phyloP scores from a whole-genome alignment of 1,140 invertebrate species.

The Orchestia grillus region DNA sequence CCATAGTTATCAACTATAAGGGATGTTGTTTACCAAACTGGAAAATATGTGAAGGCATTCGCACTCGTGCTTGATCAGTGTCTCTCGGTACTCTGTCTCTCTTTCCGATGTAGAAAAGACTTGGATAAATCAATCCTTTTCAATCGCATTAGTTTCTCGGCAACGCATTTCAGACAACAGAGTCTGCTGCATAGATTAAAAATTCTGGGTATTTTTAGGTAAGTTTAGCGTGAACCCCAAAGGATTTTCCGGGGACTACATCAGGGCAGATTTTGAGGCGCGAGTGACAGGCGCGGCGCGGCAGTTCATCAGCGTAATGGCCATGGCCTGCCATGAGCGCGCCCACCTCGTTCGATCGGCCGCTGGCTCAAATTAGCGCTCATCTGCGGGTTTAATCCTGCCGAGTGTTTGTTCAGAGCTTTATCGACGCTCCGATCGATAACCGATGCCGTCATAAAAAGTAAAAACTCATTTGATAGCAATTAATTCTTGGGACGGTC shows the following conservation, averaged over 20 bases:
- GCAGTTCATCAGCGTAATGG: slow-evolving; percentile 47
- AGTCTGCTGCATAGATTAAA: background rate
- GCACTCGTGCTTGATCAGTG: background rate
- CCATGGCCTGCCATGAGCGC: background rate
- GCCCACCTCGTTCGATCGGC: background rate
- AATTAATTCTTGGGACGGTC: slow-evolving; percentile 1
- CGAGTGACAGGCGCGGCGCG: slow-evolving; percentile 12
- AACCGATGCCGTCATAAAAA: slow-evolving; percentile 44
- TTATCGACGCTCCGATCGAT: slow-evolving; percentile 53
- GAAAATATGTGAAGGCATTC: background rate
- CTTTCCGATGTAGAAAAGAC: background rate
- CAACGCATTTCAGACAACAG: background rate
- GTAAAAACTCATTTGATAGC: slow-evolving; percentile 33
- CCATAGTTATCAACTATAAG: too few species aligned
- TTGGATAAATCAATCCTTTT: background rate
- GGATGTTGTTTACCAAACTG: too few species aligned
- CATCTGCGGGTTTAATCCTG: slow-evolving; percentile 49
- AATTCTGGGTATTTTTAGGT: background rate
- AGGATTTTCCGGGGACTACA: background rate
- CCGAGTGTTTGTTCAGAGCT: slow-evolving; percentile 51
- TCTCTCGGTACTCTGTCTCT: background rate
- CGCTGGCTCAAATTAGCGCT: slow-evolving; percentile 30
- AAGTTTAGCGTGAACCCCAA: background rate
- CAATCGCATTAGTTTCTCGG: background rate
- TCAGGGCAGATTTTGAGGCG: slow-evolving; percentile 3